Evolutionary conservation across 2,797 vertebrate genomes (phyloP).

Genomic region (Zalophus californianus): DNA sequence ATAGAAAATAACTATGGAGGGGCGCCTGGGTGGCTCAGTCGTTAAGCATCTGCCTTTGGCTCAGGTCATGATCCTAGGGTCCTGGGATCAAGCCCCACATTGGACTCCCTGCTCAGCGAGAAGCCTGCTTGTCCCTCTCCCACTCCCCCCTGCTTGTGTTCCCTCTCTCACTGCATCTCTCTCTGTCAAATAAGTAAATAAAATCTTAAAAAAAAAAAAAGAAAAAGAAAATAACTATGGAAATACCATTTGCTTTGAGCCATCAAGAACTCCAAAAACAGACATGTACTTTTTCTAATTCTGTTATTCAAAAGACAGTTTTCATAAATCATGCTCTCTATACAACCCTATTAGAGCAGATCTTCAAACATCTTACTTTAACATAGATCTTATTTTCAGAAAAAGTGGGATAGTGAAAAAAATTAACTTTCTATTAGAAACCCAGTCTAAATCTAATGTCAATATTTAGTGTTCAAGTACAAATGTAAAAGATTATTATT

Average conservation of each 20-base stretch:
- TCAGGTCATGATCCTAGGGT: no score
- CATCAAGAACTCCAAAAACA: conserved; percentile 5
- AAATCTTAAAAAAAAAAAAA: no score
- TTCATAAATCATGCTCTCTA: neutral
- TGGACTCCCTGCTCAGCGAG: no score
- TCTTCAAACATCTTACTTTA: neutral
- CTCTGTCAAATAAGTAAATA: no score
- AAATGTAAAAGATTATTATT: neutral
- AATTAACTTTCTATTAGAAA: conserved; percentile 7
- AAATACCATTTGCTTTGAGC: neutral
- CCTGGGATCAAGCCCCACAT: no score
- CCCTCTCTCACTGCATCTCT: no score
- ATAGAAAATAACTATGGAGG: neutral
- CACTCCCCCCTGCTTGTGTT: no score
- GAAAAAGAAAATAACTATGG: neutral
- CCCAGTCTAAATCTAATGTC: neutral
- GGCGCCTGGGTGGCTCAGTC: no score
- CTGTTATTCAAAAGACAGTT: neutral
- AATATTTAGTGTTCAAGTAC: conserved; percentile 4
- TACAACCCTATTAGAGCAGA: neutral
- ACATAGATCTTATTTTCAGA: neutral
- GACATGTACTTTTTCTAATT: neutral
- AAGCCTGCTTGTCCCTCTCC: no score
- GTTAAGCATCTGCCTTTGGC: no score
- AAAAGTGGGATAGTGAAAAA: neutral